Evolutionary conservation across 2,797 vertebrate genomes (phyloP).

Genomic region (Rhincodon typus): DNA sequence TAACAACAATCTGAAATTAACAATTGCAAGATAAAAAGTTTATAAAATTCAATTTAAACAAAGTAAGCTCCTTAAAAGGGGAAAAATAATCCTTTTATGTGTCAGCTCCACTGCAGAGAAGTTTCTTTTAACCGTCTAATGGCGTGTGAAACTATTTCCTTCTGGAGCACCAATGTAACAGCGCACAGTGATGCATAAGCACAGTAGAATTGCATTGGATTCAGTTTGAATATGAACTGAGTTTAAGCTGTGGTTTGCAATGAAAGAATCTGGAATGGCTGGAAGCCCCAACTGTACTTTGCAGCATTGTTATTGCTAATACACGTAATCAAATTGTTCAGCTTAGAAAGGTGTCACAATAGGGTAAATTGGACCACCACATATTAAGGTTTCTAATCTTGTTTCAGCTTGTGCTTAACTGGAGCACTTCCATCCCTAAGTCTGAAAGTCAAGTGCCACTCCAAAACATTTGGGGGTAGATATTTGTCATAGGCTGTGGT

Average conservation of each 20-base stretch:
- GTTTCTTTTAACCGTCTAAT: not conserved
- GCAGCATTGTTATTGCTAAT: not conserved
- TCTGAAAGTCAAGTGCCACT: not conserved
- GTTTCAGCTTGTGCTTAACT: not conserved
- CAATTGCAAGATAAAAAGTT: not conserved
- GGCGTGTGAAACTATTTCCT: not conserved
- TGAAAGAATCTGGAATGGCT: constrained; percentile 4
- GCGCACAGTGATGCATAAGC: not conserved
- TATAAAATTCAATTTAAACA: not conserved
- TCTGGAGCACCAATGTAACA: not conserved
- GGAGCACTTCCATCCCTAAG: not conserved
- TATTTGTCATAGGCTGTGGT: not conserved
- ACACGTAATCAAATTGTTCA: not conserved
- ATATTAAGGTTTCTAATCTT: not conserved
- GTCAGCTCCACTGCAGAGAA: not conserved
- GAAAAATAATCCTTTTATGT: not conserved
- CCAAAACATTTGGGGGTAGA: not conserved
- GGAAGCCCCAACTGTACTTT: not conserved
- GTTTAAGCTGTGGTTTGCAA: not conserved
- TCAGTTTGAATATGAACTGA: constrained; percentile 20
- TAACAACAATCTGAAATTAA: not conserved
- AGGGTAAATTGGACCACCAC: not conserved
- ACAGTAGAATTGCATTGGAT: not conserved
- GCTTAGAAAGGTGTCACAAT: not conserved
- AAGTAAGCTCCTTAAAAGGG: not conserved